Percentiles rank a stretch among this genome's conserved stretches.
These are phyloP conservation scores for Drosophila siamana DNA, from an alignment of 2,888 invertebrate genomes.

Conservation along the genomic window DNA sequence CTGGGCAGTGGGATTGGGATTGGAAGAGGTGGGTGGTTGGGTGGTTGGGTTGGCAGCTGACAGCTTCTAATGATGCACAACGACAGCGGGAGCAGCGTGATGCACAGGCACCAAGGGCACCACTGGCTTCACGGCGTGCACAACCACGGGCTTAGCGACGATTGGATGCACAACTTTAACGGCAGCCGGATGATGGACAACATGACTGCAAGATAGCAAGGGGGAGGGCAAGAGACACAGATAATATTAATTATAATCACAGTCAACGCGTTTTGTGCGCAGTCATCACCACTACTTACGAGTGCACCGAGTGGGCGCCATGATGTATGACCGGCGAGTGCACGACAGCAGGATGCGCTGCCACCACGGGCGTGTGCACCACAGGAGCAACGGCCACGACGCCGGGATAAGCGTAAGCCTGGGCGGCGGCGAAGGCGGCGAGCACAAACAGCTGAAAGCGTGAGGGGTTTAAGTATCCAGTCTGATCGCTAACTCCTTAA, in stretches of 20 bases:
- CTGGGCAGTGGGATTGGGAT: conserved; percentile 7
- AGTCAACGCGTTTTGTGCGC: background rate
- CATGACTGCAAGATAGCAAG: conserved; percentile 66
- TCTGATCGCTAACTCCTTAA: background rate
- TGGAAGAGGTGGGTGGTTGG: too few relatives aligned
- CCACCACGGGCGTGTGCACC: conserved; percentile 66
- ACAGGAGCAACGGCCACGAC: conserved; percentile 84
- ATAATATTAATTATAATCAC: background rate
- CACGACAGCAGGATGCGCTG: conserved; percentile 69
- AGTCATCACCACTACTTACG: conserved; percentile 63
- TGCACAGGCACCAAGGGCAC: conserved; percentile 83
- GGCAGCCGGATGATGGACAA: conserved; percentile 85
- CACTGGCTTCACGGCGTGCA: conserved; percentile 72
- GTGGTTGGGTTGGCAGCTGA: background rate
- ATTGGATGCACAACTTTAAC: conserved; percentile 80
- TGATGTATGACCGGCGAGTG: conserved; percentile 78
- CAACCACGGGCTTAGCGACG: conserved; percentile 77
- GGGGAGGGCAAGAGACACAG: background rate
- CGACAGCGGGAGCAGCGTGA: conserved; percentile 81
- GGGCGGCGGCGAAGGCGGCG: conserved; percentile 75
- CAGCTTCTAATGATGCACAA: conserved; percentile 81
- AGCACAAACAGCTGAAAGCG: conserved; percentile 81
- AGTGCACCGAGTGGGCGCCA: conserved; percentile 82
- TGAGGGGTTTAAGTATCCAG: background rate
- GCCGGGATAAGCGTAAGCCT: conserved; percentile 81